Evolutionary conservation across 1,140 invertebrate species (phyloP), one percentile per base, ranked within the genome.

Genomic region (Saccostrea glomerata): DNA sequence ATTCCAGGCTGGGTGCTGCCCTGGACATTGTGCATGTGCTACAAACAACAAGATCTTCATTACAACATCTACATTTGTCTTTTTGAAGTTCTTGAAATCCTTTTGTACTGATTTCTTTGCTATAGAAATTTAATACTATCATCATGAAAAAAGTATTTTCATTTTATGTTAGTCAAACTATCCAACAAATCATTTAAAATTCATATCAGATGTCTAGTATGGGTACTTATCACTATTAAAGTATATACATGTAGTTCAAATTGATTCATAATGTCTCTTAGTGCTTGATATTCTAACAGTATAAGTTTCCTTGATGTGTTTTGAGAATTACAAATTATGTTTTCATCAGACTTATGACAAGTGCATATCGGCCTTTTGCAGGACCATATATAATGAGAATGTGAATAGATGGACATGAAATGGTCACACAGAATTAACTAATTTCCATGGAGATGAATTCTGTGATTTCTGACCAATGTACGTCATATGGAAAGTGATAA

Each of bases 1-100:
- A 93, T 91, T 30, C 87, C 90, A 77, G 92, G 91, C 83, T 94
- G 93, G 36, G 89, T 91, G n/a, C 88, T 87, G 11, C 90, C 86
- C 63, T 93, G 92, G 13, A 94, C 92, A 87, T 92, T 93, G 88
- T 94, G 93, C 58, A 94, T 92, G 87, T 94, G 93, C 93, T 94
- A 91, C 40, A 92, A 86, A 88, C 13, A 91, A 88, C 77, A 5
- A 86, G 40, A 82, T 6, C 17, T 60, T 17, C 54, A 58, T 11
- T 77, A 85, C 58, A 58, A 58, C 84, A 54, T 77, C 73, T 83
- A 13, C n/a, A 55, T 5, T 54, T 17, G 13, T 9, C 12, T 55
- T 17, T 54, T 11, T 55, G 3, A 84, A 84, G 5, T 7, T 13
- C 12, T 17, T 15, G 25, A 84, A 84, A 84, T 56, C 25, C 7